Evolutionary conservation across 2,113 vertebrate species (phyloP).

Genomic region (Platysteira castanea): DNA sequence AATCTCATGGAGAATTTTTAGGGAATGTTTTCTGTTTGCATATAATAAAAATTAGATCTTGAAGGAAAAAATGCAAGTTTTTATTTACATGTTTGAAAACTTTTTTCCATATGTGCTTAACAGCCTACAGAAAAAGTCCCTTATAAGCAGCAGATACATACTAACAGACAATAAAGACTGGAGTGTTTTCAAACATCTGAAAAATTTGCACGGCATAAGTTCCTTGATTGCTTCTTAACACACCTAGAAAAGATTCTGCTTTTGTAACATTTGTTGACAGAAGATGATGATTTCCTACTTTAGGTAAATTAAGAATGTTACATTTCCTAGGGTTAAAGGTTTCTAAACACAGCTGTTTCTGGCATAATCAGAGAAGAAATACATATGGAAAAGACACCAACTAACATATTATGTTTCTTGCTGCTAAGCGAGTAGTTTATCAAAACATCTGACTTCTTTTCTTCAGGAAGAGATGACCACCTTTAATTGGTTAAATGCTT

Average conservation of each 20-base stretch:
- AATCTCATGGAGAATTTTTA: not conserved
- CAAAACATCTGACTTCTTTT: not conserved
- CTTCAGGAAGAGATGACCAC: not conserved
- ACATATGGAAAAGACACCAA: not conserved
- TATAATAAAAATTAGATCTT: not conserved
- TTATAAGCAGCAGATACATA: not conserved
- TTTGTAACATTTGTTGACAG: not conserved
- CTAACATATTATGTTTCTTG: not conserved
- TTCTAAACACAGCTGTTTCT: slow-evolving; percentile 1
- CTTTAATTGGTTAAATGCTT: not conserved
- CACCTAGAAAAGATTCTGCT: not conserved
- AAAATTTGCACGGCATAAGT: not conserved
- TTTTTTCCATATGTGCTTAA: not conserved
- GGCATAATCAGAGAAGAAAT: not conserved
- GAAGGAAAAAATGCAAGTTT: not conserved
- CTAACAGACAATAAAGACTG: not conserved
- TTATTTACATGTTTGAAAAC: not conserved
- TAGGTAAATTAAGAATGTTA: not conserved
- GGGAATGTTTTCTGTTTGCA: not conserved
- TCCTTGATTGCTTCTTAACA: not conserved
- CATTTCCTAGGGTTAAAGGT: not conserved
- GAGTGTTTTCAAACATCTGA: not conserved
- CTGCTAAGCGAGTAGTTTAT: not conserved
- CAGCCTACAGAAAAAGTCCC: not conserved
- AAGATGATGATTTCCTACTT: not conserved